phyloP scores from a whole-genome alignment of 2,113 vertebrate species.

The Saguinus imperator region DNA sequence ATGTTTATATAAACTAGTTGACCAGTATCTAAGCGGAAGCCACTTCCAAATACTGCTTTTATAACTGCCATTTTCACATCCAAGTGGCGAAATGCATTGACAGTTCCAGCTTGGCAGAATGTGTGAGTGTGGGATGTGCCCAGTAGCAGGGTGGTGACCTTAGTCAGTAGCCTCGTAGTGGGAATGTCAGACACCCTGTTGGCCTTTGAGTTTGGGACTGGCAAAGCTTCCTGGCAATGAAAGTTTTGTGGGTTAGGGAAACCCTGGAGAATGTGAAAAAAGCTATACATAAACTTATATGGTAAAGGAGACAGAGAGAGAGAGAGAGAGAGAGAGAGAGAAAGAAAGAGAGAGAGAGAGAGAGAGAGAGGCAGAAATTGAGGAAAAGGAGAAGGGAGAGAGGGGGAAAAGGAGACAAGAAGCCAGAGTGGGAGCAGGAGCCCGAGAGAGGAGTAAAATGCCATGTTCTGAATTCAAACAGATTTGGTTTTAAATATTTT shows the following conservation, averaged over 20 bases:
- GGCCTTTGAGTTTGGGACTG: neutral
- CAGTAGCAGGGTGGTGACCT: neutral
- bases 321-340: neutral
- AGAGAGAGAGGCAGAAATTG: neutral
- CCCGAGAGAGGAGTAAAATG: neutral
- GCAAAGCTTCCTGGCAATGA: neutral
- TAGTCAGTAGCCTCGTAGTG: neutral
- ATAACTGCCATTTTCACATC: neutral
- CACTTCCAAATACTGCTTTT: conserved; percentile 4
- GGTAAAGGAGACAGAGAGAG: neutral
- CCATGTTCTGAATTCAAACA: neutral
- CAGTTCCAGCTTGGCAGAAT: neutral
- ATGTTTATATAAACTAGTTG: neutral
- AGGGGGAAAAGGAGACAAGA: neutral
- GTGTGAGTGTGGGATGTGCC: neutral
- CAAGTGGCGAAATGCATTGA: neutral
- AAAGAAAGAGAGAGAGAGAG: neutral
- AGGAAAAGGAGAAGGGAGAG: neutral
- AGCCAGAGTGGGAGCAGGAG: neutral
- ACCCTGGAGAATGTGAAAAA: neutral
- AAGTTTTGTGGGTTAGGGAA: neutral
- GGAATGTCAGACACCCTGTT: neutral
- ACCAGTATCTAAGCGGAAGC: neutral
- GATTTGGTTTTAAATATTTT: neutral
- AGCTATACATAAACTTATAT: neutral